Conservation (phyloP, 2,888 invertebrate genomes). For the Acronicta leporina region DNA sequence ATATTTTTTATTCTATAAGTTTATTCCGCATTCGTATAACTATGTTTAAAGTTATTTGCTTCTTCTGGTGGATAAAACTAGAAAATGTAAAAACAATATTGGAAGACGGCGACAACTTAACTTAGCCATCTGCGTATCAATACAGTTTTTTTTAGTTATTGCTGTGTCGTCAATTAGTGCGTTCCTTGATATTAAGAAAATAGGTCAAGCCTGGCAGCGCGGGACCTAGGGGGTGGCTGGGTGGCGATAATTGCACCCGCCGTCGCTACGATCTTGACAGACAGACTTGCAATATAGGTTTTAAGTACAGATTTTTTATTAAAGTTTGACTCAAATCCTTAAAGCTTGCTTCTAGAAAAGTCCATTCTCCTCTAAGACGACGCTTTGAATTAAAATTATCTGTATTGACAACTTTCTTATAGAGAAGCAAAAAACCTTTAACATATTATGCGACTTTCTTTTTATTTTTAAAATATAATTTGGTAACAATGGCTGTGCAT, state of each 20-base stretch:
- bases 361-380: too few species aligned
- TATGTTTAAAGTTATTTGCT: too few species aligned
- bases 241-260: conserved; percentile 5
- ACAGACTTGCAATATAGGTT: conserved; percentile 18
- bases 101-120: too few species aligned
- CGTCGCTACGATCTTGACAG: conserved; percentile 14
- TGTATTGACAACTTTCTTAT: background rate
- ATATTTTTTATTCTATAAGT: background rate
- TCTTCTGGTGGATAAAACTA: too few species aligned
- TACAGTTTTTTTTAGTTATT: too few species aligned
- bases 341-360: too few species aligned
- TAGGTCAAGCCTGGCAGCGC: conserved; percentile 46
- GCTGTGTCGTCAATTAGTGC: conserved; percentile 36
- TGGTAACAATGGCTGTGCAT: too few species aligned
- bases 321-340: conserved; percentile 2
- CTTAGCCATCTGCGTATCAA: background rate
- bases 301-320: conserved; percentile 12
- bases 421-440: background rate
- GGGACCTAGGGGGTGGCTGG: conserved; percentile 17
- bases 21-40: too few species aligned
- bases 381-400: background rate
- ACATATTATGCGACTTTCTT: too few species aligned
- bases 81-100: too few species aligned
- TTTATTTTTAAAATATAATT: too few species aligned
- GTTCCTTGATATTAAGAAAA: conserved; percentile 42